These are phyloP conservation scores for Pelecanoides urinatrix DNA, from an alignment of 2,113 vertebrate species.

Conservation along the genomic window DNA sequence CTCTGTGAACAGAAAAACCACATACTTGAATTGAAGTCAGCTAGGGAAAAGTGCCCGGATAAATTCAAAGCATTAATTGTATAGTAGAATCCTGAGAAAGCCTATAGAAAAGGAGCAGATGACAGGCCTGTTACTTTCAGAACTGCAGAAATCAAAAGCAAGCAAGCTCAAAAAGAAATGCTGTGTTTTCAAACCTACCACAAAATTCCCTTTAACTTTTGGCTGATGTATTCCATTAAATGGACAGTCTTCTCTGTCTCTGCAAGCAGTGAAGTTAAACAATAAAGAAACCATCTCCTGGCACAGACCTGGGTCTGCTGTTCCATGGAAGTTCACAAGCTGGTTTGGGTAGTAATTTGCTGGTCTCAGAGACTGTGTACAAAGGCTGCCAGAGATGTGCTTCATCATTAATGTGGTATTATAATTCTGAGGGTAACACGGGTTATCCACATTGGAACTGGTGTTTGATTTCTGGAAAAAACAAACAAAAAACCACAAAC, in stretches of 20 bases:
- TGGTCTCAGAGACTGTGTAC: conserved; percentile 74
- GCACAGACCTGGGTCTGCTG: conserved; percentile 75
- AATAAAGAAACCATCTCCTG: conserved; percentile 73
- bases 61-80: conserved; percentile 77
- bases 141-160: neutral
- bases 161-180: neutral
- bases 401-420: conserved; percentile 52
- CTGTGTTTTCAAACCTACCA: conserved; percentile 75
- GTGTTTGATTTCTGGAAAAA: conserved; percentile 42
- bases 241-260: conserved; percentile 71
- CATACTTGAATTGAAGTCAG: conserved; percentile 74
- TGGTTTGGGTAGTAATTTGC: conserved; percentile 54
- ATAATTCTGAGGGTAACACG: conserved; percentile 83
- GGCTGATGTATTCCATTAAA: conserved; percentile 85
- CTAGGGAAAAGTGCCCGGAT: conserved; percentile 71
- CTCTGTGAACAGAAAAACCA: conserved; percentile 78
- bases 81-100: conserved; percentile 91
- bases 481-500: neutral
- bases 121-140: neutral
- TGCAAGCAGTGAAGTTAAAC: conserved; percentile 82
- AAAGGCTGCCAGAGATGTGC: conserved; percentile 80
- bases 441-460: conserved; percentile 72
- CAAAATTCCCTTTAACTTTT: conserved; percentile 80
- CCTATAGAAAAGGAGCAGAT: conserved; percentile 66
- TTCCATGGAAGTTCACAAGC: conserved; percentile 74